Evolutionary conservation across 1,140 invertebrate genomes (phyloP), one percentile per base, ranked within the genome.

Genomic region (Lordiphosa collinella): DNA sequence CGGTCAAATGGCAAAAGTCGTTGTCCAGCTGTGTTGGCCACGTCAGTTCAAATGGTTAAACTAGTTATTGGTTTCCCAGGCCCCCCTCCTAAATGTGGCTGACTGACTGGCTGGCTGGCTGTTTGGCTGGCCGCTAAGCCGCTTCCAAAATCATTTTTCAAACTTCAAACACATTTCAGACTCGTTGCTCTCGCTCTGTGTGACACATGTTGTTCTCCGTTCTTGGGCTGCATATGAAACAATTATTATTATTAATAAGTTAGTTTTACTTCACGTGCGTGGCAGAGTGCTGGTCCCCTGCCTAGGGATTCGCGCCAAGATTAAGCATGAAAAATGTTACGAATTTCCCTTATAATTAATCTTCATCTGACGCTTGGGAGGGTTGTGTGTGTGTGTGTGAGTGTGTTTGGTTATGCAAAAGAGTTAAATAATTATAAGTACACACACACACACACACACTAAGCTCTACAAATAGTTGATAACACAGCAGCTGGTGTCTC

Each of bases 171-270:
- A 53, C 58, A 64, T 41, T 32, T 18, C 62, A 54, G 48, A 44
- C 58, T 29, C 37, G n/a, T 12, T 56, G 46, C 46, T 40, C 25
- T 47, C 41, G 14, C 35, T 29, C 5, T 25, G 32, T 29, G 48
- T 50, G 56, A 53, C 44, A 64, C 43, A 59, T 50, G 61, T 43
- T n/a, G n/a, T 25, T 31, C 12, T 43, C 22, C 13, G 34, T 32
- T 10, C 22, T 10, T 7, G 4, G 14, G 16, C 1, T 53, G 75
- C 75, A 80, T 53, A 79, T 66, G 57, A 74, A 80, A 82, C 75
- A 80, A 80, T 80, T 82, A 80, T 80, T 82, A 80, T 80, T 75
- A 80, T 80, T 80, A 80, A 80, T 80, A 82, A 80, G 75, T 82
- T 80, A 80, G 75, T 80, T 80, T 80, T 67, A 47, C 40, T 59